Evolutionary conservation across 2,113 vertebrate genomes (phyloP).

Genomic region (Scophthalmus maximus): DNA sequence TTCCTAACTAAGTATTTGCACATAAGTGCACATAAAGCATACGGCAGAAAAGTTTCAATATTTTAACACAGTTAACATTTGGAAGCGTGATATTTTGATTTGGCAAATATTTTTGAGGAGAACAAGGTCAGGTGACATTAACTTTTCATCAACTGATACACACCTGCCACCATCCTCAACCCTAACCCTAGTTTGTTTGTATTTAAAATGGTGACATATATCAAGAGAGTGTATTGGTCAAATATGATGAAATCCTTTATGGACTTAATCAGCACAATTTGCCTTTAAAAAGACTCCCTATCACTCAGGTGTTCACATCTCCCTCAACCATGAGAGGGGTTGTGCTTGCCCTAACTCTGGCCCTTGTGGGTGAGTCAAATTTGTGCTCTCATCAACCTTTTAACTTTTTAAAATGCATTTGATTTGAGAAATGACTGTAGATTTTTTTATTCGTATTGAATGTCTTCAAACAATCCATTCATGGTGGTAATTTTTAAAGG

Average conservation of each 20-base stretch:
- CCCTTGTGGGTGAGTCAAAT: conserved; percentile 85
- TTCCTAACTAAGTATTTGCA: too few species aligned
- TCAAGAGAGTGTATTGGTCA: conserved; percentile 19
- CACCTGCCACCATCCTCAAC: not conserved
- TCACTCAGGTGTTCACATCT: conserved; percentile 38
- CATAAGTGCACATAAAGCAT: not conserved
- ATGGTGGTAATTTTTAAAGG: too few species aligned
- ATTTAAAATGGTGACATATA: not conserved
- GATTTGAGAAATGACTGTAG: not conserved
- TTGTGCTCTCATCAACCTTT: not conserved
- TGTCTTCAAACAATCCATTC: too few species aligned
- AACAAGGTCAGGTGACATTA: conserved; percentile 64
- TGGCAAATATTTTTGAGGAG: conserved; percentile 8
- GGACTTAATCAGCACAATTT: conserved; percentile 41
- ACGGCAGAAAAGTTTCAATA: not conserved
- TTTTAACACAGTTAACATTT: conserved; percentile 5
- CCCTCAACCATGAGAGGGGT: conserved; percentile 85
- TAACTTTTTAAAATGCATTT: not conserved
- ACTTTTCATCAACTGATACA: conserved; percentile 44
- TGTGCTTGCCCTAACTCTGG: conserved; percentile 81
- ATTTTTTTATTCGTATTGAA: not conserved
- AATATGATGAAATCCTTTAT: conserved; percentile 8
- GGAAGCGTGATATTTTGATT: conserved; percentile 21
- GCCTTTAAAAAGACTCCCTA: conserved; percentile 57
- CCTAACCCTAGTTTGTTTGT: not conserved